Conservation (phyloP, 2,888 invertebrate species). For the Caenorhabditis parvicauda region DNA sequence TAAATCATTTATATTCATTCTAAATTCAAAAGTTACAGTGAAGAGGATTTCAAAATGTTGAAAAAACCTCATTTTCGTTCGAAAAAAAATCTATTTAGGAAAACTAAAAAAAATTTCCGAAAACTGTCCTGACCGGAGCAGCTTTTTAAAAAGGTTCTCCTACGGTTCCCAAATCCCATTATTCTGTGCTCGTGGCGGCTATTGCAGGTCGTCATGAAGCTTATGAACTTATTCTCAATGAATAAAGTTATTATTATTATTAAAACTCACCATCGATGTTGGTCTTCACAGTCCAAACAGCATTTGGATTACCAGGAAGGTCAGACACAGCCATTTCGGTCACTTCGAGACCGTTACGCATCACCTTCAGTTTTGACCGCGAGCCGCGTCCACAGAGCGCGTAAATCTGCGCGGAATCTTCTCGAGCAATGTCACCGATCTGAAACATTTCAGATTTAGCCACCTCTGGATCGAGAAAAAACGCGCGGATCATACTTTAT, state of each 20-base stretch:
- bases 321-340: conserved; percentile 99
- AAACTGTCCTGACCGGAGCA: not conserved
- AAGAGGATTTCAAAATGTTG: no score
- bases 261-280: conserved; percentile 80
- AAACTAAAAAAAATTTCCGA: not conserved
- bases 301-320: conserved; percentile 97
- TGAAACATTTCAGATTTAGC: conserved; percentile 35
- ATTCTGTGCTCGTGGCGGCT: no score
- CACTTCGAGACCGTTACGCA: conserved; percentile 91
- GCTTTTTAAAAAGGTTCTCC: not conserved
- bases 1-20: not conserved
- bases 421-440: conserved; percentile 76
- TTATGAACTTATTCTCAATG: no score
- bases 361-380: conserved; percentile 78
- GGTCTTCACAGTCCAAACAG: conserved; percentile 97
- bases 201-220: no score
- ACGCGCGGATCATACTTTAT: no score
- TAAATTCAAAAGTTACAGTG: no score
- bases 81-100: no score
- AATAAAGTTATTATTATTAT: no score
- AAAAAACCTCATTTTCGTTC: no score
- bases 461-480: not conserved
- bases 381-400: conserved; percentile 93
- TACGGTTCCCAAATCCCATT: no score
- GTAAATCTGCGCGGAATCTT: conserved; percentile 97